Evolutionary conservation across 2,888 invertebrate genomes (phyloP).

Genomic region (Drosophila lacicola): DNA sequence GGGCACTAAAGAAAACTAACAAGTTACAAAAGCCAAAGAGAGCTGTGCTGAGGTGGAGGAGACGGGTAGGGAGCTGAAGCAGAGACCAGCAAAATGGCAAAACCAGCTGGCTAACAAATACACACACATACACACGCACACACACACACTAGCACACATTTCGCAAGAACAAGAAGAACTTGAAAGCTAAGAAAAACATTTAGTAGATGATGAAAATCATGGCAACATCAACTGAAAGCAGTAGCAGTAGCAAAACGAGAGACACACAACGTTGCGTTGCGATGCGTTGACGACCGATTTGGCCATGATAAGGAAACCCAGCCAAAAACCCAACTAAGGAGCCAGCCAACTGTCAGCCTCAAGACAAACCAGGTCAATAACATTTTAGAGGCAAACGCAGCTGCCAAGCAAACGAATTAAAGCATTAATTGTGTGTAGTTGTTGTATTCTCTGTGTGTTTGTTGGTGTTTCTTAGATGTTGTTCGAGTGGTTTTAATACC

Average conservation of each 20-base stretch:
- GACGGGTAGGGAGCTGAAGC: not conserved
- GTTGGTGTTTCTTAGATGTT: conserved; percentile 15
- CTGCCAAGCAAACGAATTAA: conserved; percentile 62
- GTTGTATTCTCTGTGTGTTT: conserved; percentile 11
- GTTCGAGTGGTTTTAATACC: conserved; percentile 31
- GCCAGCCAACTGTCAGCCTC: conserved; percentile 24
- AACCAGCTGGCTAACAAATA: conserved; percentile 47
- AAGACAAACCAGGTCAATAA: conserved; percentile 52
- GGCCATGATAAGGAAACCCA: conserved; percentile 23
- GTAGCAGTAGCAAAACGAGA: conserved; percentile 15
- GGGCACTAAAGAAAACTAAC: conserved; percentile 76
- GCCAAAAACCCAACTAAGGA: conserved; percentile 7
- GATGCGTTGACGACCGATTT: conserved; percentile 43
- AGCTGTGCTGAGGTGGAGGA: conserved; percentile 12
- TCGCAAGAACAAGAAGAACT: conserved; percentile 61
- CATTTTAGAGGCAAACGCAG: conserved; percentile 47
- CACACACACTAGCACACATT: conserved; percentile 23
- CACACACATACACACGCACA: conserved; percentile 23
- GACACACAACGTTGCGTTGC: conserved; percentile 15
- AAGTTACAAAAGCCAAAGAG: conserved; percentile 73
- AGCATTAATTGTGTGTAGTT: conserved; percentile 53
- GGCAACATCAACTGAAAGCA: conserved; percentile 66
- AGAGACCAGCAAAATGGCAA: conserved; percentile 39
- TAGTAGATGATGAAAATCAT: conserved; percentile 79
- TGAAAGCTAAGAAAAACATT: conserved; percentile 76